These are phyloP conservation scores for Sinocyclocheilus anshuiensis DNA, from an alignment of 2,113 vertebrate genomes.

Conservation along the genomic window DNA sequence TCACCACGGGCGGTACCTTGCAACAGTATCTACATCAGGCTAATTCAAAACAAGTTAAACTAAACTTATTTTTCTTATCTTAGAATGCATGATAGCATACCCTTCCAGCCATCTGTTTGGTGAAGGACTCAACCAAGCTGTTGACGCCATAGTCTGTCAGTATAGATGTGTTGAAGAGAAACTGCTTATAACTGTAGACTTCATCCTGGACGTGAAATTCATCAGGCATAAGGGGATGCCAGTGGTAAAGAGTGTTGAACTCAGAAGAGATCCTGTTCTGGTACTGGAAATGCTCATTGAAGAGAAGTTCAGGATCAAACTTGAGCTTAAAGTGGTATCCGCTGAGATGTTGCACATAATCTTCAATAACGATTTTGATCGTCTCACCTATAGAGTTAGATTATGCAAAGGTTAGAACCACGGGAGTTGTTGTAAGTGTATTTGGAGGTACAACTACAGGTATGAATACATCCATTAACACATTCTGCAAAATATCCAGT, in stretches of 20 bases:
- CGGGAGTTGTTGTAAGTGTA: not conserved
- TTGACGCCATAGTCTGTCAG: conserved; percentile 86
- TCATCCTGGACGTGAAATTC: conserved; percentile 83
- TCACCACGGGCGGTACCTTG: not conserved
- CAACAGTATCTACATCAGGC: conserved; percentile 24
- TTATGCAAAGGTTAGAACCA: not conserved
- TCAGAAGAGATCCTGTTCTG: conserved; percentile 95
- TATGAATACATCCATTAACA: not conserved
- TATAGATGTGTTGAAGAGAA: conserved; percentile 93
- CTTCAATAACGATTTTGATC: conserved; percentile 98
- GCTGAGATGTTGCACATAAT: conserved; percentile 96
- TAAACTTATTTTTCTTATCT: not conserved
- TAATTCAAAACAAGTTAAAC: not conserved
- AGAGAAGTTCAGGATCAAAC: conserved; percentile 94
- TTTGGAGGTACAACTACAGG: not conserved
- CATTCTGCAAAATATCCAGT: not conserved
- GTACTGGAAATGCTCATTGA: conserved; percentile 92
- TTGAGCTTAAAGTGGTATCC: conserved; percentile 96
- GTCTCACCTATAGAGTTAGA: conserved; percentile 83
- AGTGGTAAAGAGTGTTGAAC: conserved; percentile 98
- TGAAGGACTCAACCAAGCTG: conserved; percentile 89
- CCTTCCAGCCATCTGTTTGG: conserved; percentile 89
- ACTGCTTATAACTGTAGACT: conserved; percentile 88
- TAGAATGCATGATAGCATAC: conserved; percentile 71
- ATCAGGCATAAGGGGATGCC: conserved; percentile 95